Conservation (phyloP, 2,113 vertebrate genomes). For the Forbesichthys agassizii region DNA sequence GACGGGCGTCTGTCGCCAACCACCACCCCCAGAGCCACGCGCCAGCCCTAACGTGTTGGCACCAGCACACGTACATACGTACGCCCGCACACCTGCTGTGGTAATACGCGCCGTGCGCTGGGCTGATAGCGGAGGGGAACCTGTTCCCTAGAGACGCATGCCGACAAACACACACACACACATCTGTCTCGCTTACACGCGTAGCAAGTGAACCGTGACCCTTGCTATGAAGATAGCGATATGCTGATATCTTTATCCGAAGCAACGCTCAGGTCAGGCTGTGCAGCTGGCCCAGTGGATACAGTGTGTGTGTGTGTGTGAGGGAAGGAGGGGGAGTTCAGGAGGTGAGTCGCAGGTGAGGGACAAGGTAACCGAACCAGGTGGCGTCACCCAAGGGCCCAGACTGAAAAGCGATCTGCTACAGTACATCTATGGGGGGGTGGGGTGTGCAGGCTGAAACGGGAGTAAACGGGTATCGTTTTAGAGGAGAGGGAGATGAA, state of each 20-base stretch:
- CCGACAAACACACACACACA: slow-evolving; percentile 6
- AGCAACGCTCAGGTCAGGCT: slow-evolving; percentile 39
- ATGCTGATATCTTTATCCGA: slow-evolving; percentile 59
- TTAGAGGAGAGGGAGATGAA: background rate
- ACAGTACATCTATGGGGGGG: slow-evolving; percentile 11
- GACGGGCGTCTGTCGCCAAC: slow-evolving; percentile 65
- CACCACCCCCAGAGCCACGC: slow-evolving; percentile 21
- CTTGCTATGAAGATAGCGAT: slow-evolving; percentile 56
- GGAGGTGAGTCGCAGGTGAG: slow-evolving; percentile 59
- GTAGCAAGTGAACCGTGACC: slow-evolving; percentile 56
- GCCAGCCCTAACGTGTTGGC: background rate
- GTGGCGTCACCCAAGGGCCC: slow-evolving; percentile 49
- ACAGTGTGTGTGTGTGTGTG: slow-evolving; percentile 6
- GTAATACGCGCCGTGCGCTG: background rate
- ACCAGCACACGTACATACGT: slow-evolving; percentile 1
- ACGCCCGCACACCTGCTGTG: slow-evolving; percentile 28
- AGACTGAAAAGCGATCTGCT: slow-evolving; percentile 60
- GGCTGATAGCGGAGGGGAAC: no score
- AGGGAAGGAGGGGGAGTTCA: slow-evolving; percentile 5
- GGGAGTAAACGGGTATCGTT: slow-evolving; percentile 44
- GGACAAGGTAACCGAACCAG: slow-evolving; percentile 62
- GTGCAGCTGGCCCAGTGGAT: slow-evolving; percentile 56
- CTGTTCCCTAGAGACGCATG: slow-evolving; percentile 19
- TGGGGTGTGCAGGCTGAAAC: slow-evolving; percentile 21
- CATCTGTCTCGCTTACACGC: background rate